Percentiles rank a stretch among this genome's conserved stretches.
Evolutionary conservation across 2,888 invertebrate species (phyloP).

Genomic region (Notocelia uddmanniana): DNA sequence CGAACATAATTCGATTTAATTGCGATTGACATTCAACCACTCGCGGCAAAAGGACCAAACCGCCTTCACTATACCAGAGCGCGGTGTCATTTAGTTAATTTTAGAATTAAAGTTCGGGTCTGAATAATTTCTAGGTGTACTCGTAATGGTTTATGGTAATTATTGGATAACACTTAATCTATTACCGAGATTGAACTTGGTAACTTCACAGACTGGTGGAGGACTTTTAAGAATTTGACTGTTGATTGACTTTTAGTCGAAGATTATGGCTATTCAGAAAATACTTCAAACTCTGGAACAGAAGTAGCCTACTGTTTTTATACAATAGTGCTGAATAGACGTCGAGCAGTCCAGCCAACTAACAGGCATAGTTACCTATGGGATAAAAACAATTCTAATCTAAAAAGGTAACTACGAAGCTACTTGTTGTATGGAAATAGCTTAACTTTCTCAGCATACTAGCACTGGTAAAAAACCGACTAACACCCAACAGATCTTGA

Average conservation of each 20-base stretch:
- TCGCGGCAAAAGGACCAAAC: not conserved
- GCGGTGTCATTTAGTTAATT: not conserved
- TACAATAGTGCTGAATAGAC: too few relatives aligned
- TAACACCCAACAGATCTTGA: too few relatives aligned
- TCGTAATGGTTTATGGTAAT: constrained; percentile 31
- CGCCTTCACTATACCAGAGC: not conserved
- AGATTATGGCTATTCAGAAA: not conserved
- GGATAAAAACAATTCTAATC: too few relatives aligned
- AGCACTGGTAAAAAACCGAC: too few relatives aligned
- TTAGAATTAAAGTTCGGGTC: constrained; percentile 13
- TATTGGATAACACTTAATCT: constrained; percentile 28
- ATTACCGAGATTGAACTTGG: constrained; percentile 14
- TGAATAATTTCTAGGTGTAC: constrained; percentile 26
- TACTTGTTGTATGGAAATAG: too few relatives aligned
- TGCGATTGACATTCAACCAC: constrained; percentile 27
- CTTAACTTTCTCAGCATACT: too few relatives aligned
- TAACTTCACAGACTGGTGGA: not conserved
- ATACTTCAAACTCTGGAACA: not conserved
- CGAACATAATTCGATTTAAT: constrained; percentile 37
- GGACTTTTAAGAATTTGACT: constrained; percentile 3
- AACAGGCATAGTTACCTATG: too few relatives aligned
- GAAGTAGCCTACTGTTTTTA: not conserved
- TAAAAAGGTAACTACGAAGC: too few relatives aligned
- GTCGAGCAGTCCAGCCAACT: too few relatives aligned
- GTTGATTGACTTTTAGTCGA: not conserved